Evolutionary conservation across 1,140 invertebrate species (phyloP).

Genomic region (Spodoptera frugiperda): DNA sequence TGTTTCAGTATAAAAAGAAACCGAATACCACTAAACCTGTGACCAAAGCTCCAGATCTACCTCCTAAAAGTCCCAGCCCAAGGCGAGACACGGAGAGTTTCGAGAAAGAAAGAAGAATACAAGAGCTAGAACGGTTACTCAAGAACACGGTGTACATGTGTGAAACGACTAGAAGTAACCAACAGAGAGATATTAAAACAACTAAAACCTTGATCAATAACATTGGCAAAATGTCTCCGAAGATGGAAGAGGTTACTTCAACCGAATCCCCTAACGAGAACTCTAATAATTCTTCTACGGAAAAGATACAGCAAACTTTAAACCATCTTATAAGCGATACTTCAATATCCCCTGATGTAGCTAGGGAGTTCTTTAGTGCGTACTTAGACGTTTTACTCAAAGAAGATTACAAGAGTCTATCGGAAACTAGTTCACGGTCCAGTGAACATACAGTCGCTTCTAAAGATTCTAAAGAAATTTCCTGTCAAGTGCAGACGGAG

Average conservation of each 20-base stretch:
- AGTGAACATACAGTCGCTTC: conserved; percentile 48
- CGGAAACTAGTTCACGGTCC: conserved; percentile 55
- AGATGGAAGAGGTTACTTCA: conserved; percentile 34
- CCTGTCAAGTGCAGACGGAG: conserved; percentile 70
- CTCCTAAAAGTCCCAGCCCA: conserved; percentile 47
- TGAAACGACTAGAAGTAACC: conserved; percentile 59
- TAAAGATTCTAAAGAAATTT: conserved; percentile 25
- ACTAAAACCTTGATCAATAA: conserved; percentile 71
- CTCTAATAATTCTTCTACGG: conserved; percentile 67
- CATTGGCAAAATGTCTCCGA: conserved; percentile 59
- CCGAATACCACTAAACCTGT: conserved; percentile 45
- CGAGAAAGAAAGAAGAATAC: conserved; percentile 70
- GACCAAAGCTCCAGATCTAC: not conserved
- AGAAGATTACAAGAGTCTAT: conserved; percentile 55
- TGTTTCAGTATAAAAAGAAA: conserved; percentile 47
- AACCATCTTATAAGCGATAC: conserved; percentile 71
- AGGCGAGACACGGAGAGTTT: conserved; percentile 60
- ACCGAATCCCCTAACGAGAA: conserved; percentile 49
- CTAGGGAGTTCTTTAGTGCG: conserved; percentile 71
- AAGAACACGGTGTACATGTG: conserved; percentile 78
- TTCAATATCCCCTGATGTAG: conserved; percentile 63
- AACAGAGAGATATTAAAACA: conserved; percentile 69
- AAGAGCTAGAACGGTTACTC: conserved; percentile 72
- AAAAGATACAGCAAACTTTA: conserved; percentile 74
- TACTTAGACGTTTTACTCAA: conserved; percentile 70